A percentile compares a stretch with the other conserved stretches of the same genome.
phyloP scores from a whole-genome alignment of 2,888 invertebrate species.

The Agrotis ipsilon region DNA sequence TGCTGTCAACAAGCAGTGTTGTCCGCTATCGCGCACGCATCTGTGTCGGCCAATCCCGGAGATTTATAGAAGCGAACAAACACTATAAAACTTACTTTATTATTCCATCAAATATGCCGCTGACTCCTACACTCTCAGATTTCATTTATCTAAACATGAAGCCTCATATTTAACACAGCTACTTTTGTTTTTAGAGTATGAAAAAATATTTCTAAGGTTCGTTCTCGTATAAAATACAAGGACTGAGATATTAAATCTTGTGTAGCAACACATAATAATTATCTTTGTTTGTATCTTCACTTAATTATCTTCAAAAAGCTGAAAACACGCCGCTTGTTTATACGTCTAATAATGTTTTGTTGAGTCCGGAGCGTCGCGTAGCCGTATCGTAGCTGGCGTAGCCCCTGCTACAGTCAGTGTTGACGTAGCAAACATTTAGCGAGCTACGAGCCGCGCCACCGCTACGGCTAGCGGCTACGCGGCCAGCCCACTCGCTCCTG shows the following conservation, averaged over 20 bases:
- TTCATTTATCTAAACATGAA: slow-evolving; percentile 69
- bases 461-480: slow-evolving; percentile 42
- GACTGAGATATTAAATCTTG: slow-evolving; percentile 23
- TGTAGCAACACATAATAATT: slow-evolving; percentile 32
- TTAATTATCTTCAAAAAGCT: slow-evolving; percentile 51
- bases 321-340: slow-evolving; percentile 42
- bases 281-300: slow-evolving; percentile 51
- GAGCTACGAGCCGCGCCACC: slow-evolving; percentile 56
- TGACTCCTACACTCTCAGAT: slow-evolving; percentile 70
- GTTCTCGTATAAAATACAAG: slow-evolving; percentile 32
- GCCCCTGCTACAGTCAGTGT: slow-evolving; percentile 64
- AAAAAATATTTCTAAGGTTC: background rate
- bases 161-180: slow-evolving; percentile 60
- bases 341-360: slow-evolving; percentile 51
- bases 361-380: slow-evolving; percentile 41
- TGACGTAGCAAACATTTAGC: slow-evolving; percentile 73
- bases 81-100: slow-evolving; percentile 84
- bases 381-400: slow-evolving; percentile 48
- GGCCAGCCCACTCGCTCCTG: slow-evolving; percentile 19
- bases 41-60: slow-evolving; percentile 74
- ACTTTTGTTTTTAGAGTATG: slow-evolving; percentile 28
- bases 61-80: slow-evolving; percentile 80
- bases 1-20: slow-evolving; percentile 71
- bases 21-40: slow-evolving; percentile 73
- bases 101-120: slow-evolving; percentile 81